Evolutionary conservation across 35 echinoderm and acorn worm species (phyloP), one percentile per base, ranked within the genome.

Genomic region (Chiridota heheva): DNA sequence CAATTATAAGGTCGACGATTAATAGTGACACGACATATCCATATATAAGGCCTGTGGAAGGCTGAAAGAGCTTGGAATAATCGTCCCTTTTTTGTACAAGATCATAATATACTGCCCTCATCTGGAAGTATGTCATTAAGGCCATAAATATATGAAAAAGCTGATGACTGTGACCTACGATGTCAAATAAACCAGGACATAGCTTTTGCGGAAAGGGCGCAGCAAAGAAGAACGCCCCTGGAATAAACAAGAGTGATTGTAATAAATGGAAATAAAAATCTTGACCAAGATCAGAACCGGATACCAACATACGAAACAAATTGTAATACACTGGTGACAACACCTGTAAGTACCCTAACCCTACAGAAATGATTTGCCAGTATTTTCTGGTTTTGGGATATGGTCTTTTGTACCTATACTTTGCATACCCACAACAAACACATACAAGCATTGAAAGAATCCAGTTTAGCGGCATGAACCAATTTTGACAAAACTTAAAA

Each of bases 141-240:
- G 79, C 83, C 83, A 96, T 91, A 41, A 85, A 86, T 1, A 96
- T 47, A 57, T 96, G 93, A 42, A 96, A 96, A 24, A 96, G 56
- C 27, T 96, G 93, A 80, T 96, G 93, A 17, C 88, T 73, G 42
- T 90, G 87, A 0, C 87, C 93, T 1, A 96, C 42, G 24, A 96
- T 86, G 69, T 96, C 93, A 36, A 83, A 96, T n/a, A 58, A 58
- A 26, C 93, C 93, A 0, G 93, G 93, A 25, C 58, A 41, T 10
- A 87, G 58, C 42, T 91, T 96, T 67, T 96, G 93, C 13, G 93
- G 93, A 42, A 74, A 96, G 1, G 87, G 93, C 15, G 76, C 67
- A 0, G 93, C 88, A 45, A 96, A 96, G 83, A 96, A 96, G 46
- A 96, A 72, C 35, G 88, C 28, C 1, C 88, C 78, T 0, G 67